Evolutionary conservation across 53 echinoderm and acorn worm genomes (phyloP).

Genomic region (Henricia sp.): DNA sequence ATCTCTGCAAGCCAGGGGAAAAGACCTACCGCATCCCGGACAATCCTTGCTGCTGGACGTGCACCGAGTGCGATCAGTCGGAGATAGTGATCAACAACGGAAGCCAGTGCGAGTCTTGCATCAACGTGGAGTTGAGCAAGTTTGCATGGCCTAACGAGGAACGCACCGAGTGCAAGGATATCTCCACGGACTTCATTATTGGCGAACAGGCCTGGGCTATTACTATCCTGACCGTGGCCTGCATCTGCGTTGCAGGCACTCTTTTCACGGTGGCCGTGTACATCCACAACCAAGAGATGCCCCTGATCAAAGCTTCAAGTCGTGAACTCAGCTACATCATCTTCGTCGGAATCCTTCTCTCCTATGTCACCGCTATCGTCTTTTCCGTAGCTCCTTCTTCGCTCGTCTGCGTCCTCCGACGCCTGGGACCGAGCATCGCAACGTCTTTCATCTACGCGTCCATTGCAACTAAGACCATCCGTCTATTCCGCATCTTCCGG

Average conservation of each 20-base stretch:
- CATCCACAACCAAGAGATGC: conserved; percentile 79
- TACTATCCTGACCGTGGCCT: conserved; percentile 65
- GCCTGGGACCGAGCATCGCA: conserved; percentile 80
- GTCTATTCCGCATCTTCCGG: conserved; percentile 89
- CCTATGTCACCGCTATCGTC: conserved; percentile 72
- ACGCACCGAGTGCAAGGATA: conserved; percentile 53
- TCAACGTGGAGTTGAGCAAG: conserved; percentile 36
- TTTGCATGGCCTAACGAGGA: conserved; percentile 80
- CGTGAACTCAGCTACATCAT: conserved; percentile 93
- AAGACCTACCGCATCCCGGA: conserved; percentile 71
- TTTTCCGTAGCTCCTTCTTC: conserved; percentile 60
- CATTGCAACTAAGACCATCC: conserved; percentile 86
- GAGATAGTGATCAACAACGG: conserved; percentile 83
- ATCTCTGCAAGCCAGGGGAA: conserved; percentile 74
- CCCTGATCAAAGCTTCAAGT: conserved; percentile 92
- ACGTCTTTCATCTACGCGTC: conserved; percentile 88
- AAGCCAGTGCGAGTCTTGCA: conserved; percentile 76
- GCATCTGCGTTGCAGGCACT: conserved; percentile 63
- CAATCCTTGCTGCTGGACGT: conserved; percentile 93
- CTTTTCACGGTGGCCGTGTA: conserved; percentile 63
- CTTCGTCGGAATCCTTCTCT: conserved; percentile 76
- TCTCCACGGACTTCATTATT: conserved; percentile 62
- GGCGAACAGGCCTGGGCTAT: conserved; percentile 64
- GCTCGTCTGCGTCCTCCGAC: conserved; percentile 66
- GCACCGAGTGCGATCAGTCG: conserved; percentile 62